These are phyloP conservation scores for Parauchenoglanis ngamensis DNA, from an alignment of 2,797 vertebrate species.

Conservation along the genomic window DNA sequence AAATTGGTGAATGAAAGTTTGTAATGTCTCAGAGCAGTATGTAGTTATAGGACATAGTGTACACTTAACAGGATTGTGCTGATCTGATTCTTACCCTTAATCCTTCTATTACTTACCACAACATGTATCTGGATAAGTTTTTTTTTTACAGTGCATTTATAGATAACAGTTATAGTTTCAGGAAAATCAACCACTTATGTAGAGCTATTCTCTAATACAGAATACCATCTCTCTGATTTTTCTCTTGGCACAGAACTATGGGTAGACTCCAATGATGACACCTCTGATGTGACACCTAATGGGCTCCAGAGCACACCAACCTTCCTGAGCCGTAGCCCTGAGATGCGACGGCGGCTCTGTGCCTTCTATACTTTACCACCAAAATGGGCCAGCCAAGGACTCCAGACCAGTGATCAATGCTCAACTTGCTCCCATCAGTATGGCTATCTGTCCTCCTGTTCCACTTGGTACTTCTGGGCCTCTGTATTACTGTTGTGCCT, in stretches of 20 bases:
- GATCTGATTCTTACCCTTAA: constrained; percentile 41
- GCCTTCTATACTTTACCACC: constrained; percentile 63
- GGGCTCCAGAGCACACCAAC: constrained; percentile 34
- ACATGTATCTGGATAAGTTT: background rate
- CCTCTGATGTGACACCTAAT: constrained; percentile 43
- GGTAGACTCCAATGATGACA: constrained; percentile 18
- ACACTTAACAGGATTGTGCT: constrained; percentile 43
- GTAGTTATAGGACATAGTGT: constrained; percentile 18
- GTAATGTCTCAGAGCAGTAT: constrained; percentile 6
- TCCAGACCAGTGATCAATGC: constrained; percentile 51
- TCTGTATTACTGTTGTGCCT: constrained; percentile 59
- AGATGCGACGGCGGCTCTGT: constrained; percentile 67
- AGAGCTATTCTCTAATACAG: background rate
- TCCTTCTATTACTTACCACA: constrained; percentile 9
- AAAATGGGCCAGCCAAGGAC: constrained; percentile 58
- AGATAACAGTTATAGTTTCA: background rate
- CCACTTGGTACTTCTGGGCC: constrained; percentile 50
- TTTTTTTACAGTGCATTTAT: background rate
- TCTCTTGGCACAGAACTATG: constrained; percentile 31
- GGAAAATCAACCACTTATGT: background rate
- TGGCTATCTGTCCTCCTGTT: constrained; percentile 6
- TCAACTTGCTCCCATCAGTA: constrained; percentile 10
- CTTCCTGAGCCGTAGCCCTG: constrained; percentile 48
- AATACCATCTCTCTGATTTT: constrained; percentile 5
- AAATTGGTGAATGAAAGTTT: background rate